A percentile compares a stretch with the other conserved stretches of the same genome.
Conservation (phyloP, 2,797 vertebrate species). For the Delichon dasypus region DNA sequence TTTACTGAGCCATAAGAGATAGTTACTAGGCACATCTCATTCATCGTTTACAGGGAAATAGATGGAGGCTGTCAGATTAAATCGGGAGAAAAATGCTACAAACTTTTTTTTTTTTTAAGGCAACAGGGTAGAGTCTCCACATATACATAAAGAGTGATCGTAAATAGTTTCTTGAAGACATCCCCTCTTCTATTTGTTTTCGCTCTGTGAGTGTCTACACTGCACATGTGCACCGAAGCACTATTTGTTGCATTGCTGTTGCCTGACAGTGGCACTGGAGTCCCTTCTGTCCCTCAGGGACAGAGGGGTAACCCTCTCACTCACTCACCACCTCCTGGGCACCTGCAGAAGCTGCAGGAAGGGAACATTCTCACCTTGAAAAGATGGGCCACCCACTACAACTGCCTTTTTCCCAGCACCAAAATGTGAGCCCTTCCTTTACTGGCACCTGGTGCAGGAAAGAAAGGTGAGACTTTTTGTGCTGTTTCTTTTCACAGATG, state of each 20-base stretch:
- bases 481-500: neutral
- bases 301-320: fast-evolving
- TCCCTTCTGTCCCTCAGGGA: neutral
- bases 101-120: constrained; percentile 18
- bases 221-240: neutral
- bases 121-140: neutral
- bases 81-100: constrained; percentile 42
- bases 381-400: neutral
- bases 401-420: neutral
- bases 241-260: neutral
- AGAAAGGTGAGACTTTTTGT: neutral
- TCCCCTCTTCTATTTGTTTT: neutral
- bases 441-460: neutral
- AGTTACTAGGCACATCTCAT: constrained; percentile 53
- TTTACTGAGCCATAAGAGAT: constrained; percentile 64
- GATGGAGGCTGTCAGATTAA: constrained; percentile 52
- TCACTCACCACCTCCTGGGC: fast-evolving
- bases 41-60: constrained; percentile 41
- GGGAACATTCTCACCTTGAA: neutral
- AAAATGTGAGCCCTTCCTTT: neutral
- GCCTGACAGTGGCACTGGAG: neutral
- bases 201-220: neutral
- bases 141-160: neutral
- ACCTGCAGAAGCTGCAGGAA: neutral
- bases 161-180: constrained; percentile 1